Percentiles rank a stretch among this genome's conserved stretches.
Evolutionary conservation across 2,797 vertebrate genomes (phyloP).

Genomic region (Oryzias dopingdopingensis): DNA sequence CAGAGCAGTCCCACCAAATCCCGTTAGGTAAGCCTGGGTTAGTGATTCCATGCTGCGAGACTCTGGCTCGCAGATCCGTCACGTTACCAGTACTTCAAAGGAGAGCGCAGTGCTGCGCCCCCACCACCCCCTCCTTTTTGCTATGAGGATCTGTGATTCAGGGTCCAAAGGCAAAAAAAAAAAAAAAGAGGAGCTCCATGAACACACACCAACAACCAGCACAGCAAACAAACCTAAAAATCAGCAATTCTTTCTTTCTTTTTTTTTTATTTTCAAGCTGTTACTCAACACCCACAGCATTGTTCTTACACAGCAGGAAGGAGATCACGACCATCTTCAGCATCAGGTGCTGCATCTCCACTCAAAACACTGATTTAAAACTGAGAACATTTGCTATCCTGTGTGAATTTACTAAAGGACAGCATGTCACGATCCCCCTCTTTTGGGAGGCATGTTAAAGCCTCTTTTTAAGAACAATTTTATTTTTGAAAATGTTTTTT

Average conservation of each 20-base stretch:
- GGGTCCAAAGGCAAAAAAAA: slow-evolving; percentile 49
- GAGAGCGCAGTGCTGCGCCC: slow-evolving; percentile 51
- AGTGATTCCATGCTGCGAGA: slow-evolving; percentile 81
- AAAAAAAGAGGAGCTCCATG: slow-evolving; percentile 21
- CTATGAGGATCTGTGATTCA: slow-evolving; percentile 65
- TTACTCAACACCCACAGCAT: slow-evolving; percentile 27
- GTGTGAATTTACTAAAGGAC: slow-evolving; percentile 15
- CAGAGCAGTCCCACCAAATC: slow-evolving; percentile 77
- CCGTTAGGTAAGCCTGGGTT: slow-evolving; percentile 82
- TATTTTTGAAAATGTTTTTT: slow-evolving; percentile 48
- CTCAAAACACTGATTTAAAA: slow-evolving; percentile 23
- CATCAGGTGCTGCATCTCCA: slow-evolving; percentile 24
- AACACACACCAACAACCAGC: slow-evolving; percentile 13
- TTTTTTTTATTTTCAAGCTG: slow-evolving; percentile 29
- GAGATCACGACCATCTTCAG: slow-evolving; percentile 38
- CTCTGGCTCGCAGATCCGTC: slow-evolving; percentile 78
- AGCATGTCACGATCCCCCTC: slow-evolving; percentile 7
- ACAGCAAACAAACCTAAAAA: slow-evolving; percentile 24
- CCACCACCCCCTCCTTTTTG: slow-evolving; percentile 45
- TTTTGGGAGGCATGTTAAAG: slow-evolving; percentile 4
- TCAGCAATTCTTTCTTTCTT: slow-evolving; percentile 17
- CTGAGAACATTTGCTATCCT: background rate
- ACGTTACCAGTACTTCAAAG: slow-evolving; percentile 82
- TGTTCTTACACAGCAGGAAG: slow-evolving; percentile 35
- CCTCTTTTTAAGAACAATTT: slow-evolving; percentile 23